Conservation (phyloP, 2,113 vertebrate species). For the Calidris pugnax region DNA sequence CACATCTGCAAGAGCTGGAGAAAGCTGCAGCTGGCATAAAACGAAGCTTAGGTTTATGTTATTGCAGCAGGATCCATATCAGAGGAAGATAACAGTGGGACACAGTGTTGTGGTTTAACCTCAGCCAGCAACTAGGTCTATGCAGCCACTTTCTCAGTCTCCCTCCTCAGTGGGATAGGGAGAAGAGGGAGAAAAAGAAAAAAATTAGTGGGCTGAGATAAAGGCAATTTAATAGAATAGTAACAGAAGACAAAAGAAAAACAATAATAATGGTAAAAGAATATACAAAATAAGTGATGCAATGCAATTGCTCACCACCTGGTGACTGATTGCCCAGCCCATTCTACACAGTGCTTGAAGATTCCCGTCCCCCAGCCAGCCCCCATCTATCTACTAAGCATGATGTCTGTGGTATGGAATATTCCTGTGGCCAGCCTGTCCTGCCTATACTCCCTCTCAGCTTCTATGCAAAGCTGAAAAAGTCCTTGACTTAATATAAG, state of each 20-base stretch:
- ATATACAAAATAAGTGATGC: neutral
- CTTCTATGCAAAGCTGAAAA: neutral
- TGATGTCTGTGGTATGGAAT: neutral
- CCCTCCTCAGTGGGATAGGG: neutral
- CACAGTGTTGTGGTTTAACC: neutral
- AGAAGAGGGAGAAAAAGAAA: too few species aligned
- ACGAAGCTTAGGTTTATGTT: neutral
- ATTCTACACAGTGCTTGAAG: neutral
- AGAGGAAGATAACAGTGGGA: neutral
- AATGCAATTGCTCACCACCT: neutral
- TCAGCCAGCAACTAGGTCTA: neutral
- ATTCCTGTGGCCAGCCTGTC: neutral
- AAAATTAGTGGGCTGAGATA: neutral
- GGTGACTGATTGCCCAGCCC: neutral
- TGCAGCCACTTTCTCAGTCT: neutral
- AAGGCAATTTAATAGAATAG: neutral
- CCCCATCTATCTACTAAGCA: neutral
- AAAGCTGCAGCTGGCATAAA: neutral
- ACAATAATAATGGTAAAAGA: neutral
- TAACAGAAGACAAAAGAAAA: neutral
- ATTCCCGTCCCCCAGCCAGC: neutral
- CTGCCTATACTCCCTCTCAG: neutral
- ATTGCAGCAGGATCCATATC: neutral
- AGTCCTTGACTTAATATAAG: neutral
- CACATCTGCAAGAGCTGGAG: neutral